Evolutionary conservation across 2,888 invertebrate genomes (phyloP), one percentile per base, ranked within the genome.

Genomic region (Junonia oenone): DNA sequence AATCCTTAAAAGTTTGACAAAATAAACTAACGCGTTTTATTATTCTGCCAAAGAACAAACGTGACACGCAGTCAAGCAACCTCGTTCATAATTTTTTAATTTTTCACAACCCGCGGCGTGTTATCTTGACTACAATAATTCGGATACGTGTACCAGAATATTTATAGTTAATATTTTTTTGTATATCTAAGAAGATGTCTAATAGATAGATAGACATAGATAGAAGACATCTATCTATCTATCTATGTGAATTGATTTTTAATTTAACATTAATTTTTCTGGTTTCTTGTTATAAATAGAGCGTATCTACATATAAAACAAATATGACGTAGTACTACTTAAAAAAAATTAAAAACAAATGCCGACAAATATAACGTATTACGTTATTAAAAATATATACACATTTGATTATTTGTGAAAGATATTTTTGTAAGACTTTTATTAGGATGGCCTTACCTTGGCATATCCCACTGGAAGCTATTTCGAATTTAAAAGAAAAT

Each of bases 41-140:
- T 81, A 79, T 76, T 80, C 75, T 76, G 73, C 78, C 72, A 76
- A 76, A 76, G 78, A 80, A 80, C 77, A 82, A 89, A 89, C 90
- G 88, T 91, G 90, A 91, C 90, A 91, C 90, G 90, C 90, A 90
- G 87, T 88, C 90, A 90, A 80, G 77, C 83, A 82, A 83, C 75
- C 83, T 78, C 75, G 75, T 73, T 75, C 67, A 63, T 64, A 68
- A 67, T 72, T 68, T 63, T 70, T 70, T 66, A 67, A 67, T 71
- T 69, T 71, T 72, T 68, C 67, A 68, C 62, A 62, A 64, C 60
- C 64, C 66, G 65, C 68, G 66, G 63, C 59, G 59, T 70, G 65
- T 65, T 67, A 66, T 65, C 65, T 61, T 63, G 63, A 68, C 65
- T 66, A 63, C 55, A 58, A 45, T 54, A 47, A 58, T 19, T 58